These are phyloP conservation scores for Lophura nycthemera DNA, from an alignment of 2,113 vertebrate genomes.

Conservation along the genomic window DNA sequence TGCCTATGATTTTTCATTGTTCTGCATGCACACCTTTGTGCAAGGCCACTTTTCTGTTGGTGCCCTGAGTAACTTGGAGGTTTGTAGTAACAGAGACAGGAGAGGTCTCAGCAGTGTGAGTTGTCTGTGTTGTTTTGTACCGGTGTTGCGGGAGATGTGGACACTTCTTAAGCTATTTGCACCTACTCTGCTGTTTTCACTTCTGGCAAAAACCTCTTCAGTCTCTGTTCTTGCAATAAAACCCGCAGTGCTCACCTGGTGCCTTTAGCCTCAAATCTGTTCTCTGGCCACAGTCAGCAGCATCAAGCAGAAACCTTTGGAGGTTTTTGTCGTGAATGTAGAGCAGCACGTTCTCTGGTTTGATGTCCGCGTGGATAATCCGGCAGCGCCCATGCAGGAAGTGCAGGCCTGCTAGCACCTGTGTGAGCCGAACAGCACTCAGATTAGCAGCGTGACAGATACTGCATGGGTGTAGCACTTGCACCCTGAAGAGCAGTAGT, in stretches of 20 bases:
- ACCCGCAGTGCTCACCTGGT: conserved; percentile 10
- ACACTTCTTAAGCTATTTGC: neutral
- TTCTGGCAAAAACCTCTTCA: neutral
- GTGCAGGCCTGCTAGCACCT: conserved; percentile 87
- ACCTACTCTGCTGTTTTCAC: neutral
- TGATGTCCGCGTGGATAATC: conserved; percentile 90
- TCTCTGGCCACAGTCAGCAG: neutral
- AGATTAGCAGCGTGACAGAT: neutral
- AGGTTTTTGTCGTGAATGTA: conserved; percentile 59
- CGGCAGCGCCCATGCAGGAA: conserved; percentile 85
- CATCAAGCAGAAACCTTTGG: conserved; percentile 48
- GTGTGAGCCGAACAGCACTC: neutral
- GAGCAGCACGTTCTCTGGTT: conserved; percentile 87
- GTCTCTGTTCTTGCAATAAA: neutral
- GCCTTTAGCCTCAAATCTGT: neutral
- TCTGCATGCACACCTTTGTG: neutral
- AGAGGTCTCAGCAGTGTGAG: neutral
- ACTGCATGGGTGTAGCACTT: neutral
- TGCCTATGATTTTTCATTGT: neutral
- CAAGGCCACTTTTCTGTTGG: neutral
- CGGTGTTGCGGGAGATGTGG: neutral
- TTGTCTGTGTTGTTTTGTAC: neutral
- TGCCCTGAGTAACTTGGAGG: neutral
- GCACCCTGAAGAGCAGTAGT: neutral
- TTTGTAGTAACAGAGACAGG: neutral